Evolutionary conservation across 2,888 invertebrate genomes (phyloP), one percentile per base, ranked within the genome.

Genomic region (Tuta absoluta): DNA sequence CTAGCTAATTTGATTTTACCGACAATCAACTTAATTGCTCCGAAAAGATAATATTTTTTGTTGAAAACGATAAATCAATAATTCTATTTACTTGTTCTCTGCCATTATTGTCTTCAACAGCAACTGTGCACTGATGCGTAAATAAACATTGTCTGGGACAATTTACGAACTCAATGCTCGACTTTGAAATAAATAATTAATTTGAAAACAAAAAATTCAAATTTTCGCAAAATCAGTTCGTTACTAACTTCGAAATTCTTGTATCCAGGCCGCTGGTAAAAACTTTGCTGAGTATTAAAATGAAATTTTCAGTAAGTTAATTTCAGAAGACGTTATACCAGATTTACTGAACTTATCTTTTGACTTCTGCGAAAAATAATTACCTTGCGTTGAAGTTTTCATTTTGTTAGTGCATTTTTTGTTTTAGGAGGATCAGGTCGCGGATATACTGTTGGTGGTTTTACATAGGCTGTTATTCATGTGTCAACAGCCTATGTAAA

Each of bases 271-370:
- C 64, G 5, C 17, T 14, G 38, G 60, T 61, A 19, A 60, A 61
- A 64, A 53, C 51, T 64, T 64, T 23, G n/a, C 4, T 3, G 62
- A 62, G 51, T 28, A 64, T 64, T 45, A 17, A 51, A 64, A 64
- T 60, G 60, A 64, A 64, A 56, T 61, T 64, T 61, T 64, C 53
- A 61, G 21, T 58, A 53, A 62, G 62, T 62, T 62, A 62, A 62
- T 62, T 62, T 62, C n/a, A 24, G 19, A 62, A 53, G 53, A 62
- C 41, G 53, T 62, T 62, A 56, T 56, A 53, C 62, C 19, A 53
- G 53, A 62, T 62, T 62, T 62, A 51, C 62, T 17, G 51, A 62
- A 62, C 24, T 59, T 41, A 57, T 59, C 58, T 59, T 21, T 33
- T 11, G 17, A 33, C 58, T 21, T 59, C 41, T 23, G 21, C 11